phyloP scores from a whole-genome alignment of 2,797 vertebrate species.

The Mus spretus region DNA sequence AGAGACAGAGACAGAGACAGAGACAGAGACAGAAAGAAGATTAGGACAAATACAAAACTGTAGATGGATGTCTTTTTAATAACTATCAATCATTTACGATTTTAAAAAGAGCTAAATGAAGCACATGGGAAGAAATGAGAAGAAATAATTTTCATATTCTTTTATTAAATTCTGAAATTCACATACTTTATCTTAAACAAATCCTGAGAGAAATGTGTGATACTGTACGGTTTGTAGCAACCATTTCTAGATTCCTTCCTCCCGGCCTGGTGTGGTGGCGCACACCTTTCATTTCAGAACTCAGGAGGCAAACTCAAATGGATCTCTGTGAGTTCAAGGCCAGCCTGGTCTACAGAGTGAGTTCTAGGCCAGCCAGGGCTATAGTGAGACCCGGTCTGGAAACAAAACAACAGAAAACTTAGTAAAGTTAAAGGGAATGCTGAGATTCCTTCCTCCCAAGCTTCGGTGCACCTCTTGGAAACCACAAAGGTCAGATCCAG shows the following conservation, averaged over 20 bases:
- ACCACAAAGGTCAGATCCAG: neutral
- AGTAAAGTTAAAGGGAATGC: neutral
- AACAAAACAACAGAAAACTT: neutral
- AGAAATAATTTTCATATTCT: neutral
- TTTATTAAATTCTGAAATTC: neutral
- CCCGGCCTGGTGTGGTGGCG: neutral
- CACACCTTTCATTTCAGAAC: neutral
- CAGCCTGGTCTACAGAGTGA: neutral
- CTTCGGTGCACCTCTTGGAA: neutral
- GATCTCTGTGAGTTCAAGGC: neutral
- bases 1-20: neutral
- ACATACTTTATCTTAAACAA: neutral
- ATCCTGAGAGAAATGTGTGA: neutral
- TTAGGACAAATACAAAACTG: neutral
- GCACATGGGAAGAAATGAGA: neutral
- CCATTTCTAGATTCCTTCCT: neutral
- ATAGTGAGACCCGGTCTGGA: neutral
- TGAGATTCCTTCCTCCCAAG: neutral
- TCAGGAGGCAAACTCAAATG: neutral
- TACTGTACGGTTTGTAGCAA: neutral
- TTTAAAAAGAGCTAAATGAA: slow-evolving; percentile 24
- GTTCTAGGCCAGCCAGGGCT: neutral
- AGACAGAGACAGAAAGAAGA: neutral
- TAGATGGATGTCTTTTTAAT: neutral
- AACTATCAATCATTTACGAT: slow-evolving; percentile 5